Evolutionary conservation across 2,797 vertebrate species (phyloP).

Genomic region (Acanthurus leucopareius): DNA sequence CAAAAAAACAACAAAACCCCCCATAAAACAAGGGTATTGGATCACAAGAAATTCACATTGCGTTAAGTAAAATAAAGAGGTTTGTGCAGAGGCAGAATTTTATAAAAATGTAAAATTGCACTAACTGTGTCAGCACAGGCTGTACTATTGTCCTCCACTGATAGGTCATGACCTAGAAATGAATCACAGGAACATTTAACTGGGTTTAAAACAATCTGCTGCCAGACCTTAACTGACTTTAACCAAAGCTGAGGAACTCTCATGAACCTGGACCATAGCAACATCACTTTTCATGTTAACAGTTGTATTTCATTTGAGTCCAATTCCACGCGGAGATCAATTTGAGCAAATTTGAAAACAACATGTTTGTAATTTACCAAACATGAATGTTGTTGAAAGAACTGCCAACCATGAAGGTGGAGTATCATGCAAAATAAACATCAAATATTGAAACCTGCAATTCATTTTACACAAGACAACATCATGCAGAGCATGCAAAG

Average conservation of each 20-base stretch:
- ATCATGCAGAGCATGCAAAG: too few species aligned
- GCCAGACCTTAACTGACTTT: slow-evolving; percentile 16
- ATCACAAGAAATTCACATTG: not conserved
- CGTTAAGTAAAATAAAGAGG: not conserved
- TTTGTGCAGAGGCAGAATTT: not conserved
- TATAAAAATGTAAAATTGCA: not conserved
- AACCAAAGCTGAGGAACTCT: slow-evolving; percentile 15
- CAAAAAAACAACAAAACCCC: not conserved
- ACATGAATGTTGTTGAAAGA: slow-evolving; percentile 6
- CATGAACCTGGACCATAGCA: slow-evolving; percentile 8
- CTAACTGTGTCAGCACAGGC: slow-evolving; percentile 26
- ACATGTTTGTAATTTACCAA: slow-evolving; percentile 3
- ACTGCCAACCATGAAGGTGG: not conserved
- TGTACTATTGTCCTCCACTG: slow-evolving; percentile 19
- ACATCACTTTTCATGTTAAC: slow-evolving; percentile 7
- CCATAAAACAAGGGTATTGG: not conserved
- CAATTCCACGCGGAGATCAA: slow-evolving; percentile 5
- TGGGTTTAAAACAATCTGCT: slow-evolving; percentile 28
- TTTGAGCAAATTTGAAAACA: slow-evolving; percentile 7
- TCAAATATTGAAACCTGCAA: slow-evolving; percentile 1
- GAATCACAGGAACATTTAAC: slow-evolving; percentile 39
- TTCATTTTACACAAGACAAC: not conserved
- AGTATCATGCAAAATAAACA: not conserved
- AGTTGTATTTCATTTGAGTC: slow-evolving; percentile 20
- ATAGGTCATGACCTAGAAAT: slow-evolving; percentile 36